Base-by-base conservation (phyloP, 1,140 invertebrate species). In the Delia radicum region DNA sequence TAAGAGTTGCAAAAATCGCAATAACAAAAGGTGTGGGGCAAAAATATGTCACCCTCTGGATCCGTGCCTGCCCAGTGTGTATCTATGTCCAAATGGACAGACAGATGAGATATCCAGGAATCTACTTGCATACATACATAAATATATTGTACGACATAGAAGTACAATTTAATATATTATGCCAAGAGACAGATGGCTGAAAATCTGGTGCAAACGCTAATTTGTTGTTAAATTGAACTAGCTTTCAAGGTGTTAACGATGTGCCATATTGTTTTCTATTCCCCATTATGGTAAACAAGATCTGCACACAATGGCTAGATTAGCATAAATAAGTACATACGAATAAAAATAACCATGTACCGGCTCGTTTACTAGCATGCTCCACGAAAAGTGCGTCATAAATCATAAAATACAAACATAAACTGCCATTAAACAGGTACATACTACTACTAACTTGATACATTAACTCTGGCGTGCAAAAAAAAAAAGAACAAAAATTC, bases 191-290 rank as follows among this genome's bases (percentile, higher is more conserved):
- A 69, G 65, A 69, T 69, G 65, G 65, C 24, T 12, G 37, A 69
- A 21, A 55, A 55, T 55, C 21, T 55, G 18, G 29, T 69, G 10
- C 29, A 15, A 69, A 69, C 29, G 12, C 65, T 37, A 69, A 69
- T 69, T 69, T 69, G 65, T 69, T 24, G 24, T 18, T 33, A 69
- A 69, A 69, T 69, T 69, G 65, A 69, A 33, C 29, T 21, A 13
- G 6, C 18, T 69, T 69, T 69, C 65, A 69, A 69, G 65, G 65
- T 69, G 65, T 31, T 69, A 69, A 69, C 65, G 65, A 69, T 33
- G 65, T 69, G 29, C n/a, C 65, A 69, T 31, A 18, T 67, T 67
- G 27, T 21, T 37, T 33, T 69, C 65, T 1, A 33, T 69, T 37
- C n/a, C n/a, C 65, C 31, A 69, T 69, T 69, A 33, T 69, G 65